Conservation (phyloP, 2,888 invertebrate genomes). For the Biston stratarius region DNA sequence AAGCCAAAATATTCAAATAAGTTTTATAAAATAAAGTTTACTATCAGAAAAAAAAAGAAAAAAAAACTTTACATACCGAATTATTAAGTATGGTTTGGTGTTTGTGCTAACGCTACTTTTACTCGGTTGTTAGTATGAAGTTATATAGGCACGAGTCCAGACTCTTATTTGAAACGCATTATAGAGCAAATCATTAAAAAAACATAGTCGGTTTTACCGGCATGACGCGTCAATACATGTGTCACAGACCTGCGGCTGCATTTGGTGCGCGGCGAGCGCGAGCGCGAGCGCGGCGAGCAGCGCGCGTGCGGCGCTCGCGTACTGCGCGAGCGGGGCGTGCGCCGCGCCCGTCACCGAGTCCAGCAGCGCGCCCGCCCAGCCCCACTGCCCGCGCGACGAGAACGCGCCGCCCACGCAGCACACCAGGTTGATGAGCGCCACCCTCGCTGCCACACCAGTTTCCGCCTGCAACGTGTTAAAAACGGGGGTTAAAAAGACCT, state of each 20-base stretch:
- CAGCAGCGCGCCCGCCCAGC: conserved; percentile 64
- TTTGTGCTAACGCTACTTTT: too few species aligned
- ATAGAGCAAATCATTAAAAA: too few species aligned
- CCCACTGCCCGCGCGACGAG: conserved; percentile 64
- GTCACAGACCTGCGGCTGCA: conserved; percentile 17
- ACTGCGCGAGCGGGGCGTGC: conserved; percentile 58
- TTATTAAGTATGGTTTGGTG: too few species aligned
- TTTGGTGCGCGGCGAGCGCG: conserved; percentile 53
- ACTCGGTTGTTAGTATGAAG: too few species aligned
- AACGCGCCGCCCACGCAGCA: conserved; percentile 50
- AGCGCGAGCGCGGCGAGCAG: conserved; percentile 63
- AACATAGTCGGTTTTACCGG: too few species aligned
- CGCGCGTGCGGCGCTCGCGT: conserved; percentile 58
- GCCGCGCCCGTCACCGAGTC: conserved; percentile 54
- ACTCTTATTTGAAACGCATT: too few species aligned
- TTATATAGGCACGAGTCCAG: too few species aligned
- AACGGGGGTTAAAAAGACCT: not conserved
- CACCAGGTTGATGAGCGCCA: conserved; percentile 58
- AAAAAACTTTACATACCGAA: too few species aligned
- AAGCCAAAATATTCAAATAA: too few species aligned
- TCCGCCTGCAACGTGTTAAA: conserved; percentile 56
- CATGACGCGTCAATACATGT: too few species aligned
- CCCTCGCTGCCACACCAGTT: conserved; percentile 70
- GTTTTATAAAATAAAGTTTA: too few species aligned
- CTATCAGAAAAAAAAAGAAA: too few species aligned